Base-by-base conservation (phyloP, 2,888 invertebrate genomes). In the Eupsilia transversa region DNA sequence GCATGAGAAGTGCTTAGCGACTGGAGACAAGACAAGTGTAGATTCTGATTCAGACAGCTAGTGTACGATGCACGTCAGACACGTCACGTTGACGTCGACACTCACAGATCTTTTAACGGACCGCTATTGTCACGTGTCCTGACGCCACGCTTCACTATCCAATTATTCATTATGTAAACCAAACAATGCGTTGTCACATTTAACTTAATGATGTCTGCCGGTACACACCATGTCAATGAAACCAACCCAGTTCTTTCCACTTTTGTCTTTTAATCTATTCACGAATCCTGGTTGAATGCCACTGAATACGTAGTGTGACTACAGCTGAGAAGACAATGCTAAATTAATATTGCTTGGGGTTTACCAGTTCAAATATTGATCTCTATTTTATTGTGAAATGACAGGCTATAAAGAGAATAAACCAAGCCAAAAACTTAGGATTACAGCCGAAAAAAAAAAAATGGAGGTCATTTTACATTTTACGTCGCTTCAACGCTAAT, bases 111-210 rank as follows among this genome's bases (percentile, higher is more conserved):
- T 89, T 69, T 89, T 93, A 92, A 93, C 93, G 92, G 91, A 88
- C 85, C 86, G 84, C 85, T 82, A 89, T 93, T 93, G 91, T 93
- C 79, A 64, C 63, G 72, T 84, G 85, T 88, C 60, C 84, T 86
- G 88, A 88, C 83, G 84, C 87, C 85, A 88, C 88, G 91, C 86
- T 92, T 89, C 80, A 90, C 92, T 90, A 92, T 92, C 88, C 82
- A 83, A 85, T 88, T 91, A 92, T 94, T 94, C 94, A 93, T 94
- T 93, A 93, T 93, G 91, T 93, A 93, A 94, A 94, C 91, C 86
- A 86, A 89, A 94, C 92, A 93, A 94, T 92, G 90, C 88, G 77
- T 85, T 88, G 87, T 89, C 89, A 90, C 89, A 87, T 89, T 89
- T 88, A 90, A 86, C 89, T 86, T 91, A 92, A 93, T 92, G 89